These are phyloP conservation scores for Rhombomys opimus DNA, from an alignment of 2,113 vertebrate genomes.

Conservation along the genomic window DNA sequence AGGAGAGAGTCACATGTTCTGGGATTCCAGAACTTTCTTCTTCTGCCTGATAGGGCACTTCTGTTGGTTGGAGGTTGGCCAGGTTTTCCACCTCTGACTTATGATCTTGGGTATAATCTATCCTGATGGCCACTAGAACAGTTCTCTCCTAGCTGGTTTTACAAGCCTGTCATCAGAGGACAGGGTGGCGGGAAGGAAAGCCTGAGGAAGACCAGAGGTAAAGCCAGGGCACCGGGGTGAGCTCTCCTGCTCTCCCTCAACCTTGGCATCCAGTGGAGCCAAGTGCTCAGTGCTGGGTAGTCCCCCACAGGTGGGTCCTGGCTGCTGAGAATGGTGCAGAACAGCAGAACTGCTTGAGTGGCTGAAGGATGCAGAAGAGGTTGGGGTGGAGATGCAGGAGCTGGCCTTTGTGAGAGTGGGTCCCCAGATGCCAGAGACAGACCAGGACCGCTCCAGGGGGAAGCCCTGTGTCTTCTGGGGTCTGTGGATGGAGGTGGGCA, in stretches of 20 bases:
- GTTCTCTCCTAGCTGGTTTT: constrained; percentile 12
- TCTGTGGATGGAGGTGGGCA: background rate
- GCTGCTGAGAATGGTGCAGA: background rate
- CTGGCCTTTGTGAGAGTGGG: background rate
- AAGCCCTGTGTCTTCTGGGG: background rate
- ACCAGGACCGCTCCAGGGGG: background rate
- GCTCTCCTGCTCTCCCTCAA: background rate
- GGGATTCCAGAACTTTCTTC: background rate
- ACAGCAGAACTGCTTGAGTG: too few species aligned
- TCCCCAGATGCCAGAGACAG: background rate
- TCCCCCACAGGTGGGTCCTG: background rate
- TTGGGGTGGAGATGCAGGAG: background rate
- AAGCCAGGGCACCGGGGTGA: rapidly evolving
- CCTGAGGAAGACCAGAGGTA: background rate
- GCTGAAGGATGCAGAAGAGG: background rate
- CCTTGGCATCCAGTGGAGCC: background rate
- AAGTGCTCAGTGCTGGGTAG: too few species aligned
- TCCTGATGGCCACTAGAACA: background rate
- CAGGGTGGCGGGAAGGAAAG: background rate
- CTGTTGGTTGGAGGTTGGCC: background rate
- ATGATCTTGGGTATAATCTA: background rate
- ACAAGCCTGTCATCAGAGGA: background rate
- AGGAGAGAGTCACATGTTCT: background rate
- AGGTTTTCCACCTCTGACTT: background rate
- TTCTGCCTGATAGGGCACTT: background rate